Conservation (phyloP, 2,797 vertebrate species). For the Cyprinella venusta region DNA sequence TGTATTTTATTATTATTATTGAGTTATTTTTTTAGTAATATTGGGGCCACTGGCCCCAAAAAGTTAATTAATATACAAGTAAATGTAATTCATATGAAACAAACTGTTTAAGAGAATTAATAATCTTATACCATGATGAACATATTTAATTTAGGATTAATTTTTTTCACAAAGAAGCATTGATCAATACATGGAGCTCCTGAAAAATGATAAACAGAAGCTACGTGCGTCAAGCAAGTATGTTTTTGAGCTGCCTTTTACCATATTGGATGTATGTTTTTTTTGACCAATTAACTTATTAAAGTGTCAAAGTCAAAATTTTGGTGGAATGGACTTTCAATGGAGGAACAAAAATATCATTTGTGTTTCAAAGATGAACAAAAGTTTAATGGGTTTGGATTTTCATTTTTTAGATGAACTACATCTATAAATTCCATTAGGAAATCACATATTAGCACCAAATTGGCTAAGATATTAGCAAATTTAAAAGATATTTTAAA, state of each 20-base stretch:
- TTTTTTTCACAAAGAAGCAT: not conserved
- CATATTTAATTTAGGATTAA: not conserved
- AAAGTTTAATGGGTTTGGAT: not conserved
- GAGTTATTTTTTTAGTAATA: too few species aligned
- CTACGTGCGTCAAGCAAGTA: too few species aligned
- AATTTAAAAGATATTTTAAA: not conserved
- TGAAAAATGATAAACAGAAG: not conserved
- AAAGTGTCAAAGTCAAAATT: not conserved
- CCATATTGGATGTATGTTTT: not conserved
- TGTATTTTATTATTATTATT: too few species aligned
- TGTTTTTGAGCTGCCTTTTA: not conserved
- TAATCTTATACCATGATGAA: not conserved
- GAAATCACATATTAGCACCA: not conserved
- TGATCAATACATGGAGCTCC: not conserved
- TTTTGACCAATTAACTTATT: not conserved
- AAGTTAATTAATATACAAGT: not conserved
- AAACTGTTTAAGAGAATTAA: not conserved
- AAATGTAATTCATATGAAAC: not conserved
- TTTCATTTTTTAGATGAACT: not conserved
- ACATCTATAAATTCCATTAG: not conserved
- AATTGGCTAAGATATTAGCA: not conserved
- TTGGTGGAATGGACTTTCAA: not conserved
- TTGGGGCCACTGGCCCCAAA: too few species aligned
- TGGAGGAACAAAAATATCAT: not conserved
- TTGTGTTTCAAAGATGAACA: not conserved